phyloP scores from a whole-genome alignment of 92 coral and sea anemone species.

The Hydrozoanthus gracilis region DNA sequence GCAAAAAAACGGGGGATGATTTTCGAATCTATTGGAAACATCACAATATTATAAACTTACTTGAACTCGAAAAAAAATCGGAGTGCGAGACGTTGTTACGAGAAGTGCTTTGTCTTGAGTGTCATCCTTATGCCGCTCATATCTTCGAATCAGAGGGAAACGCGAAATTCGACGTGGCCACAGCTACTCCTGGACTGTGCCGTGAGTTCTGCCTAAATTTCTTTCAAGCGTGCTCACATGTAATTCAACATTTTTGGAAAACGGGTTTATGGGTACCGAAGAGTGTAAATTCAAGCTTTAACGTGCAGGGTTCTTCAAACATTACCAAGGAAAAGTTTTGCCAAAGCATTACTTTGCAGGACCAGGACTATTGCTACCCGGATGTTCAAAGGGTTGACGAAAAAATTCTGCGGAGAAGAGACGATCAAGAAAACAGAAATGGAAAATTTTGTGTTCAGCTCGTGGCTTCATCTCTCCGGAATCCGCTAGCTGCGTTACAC shows the following conservation, averaged over 20 bases:
- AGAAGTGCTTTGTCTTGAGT: constrained; percentile 78
- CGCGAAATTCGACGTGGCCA: constrained; percentile 57
- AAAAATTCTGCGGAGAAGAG: constrained; percentile 52
- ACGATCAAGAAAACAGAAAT: constrained; percentile 54
- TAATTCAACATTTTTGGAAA: constrained; percentile 52
- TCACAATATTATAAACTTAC: constrained; percentile 39
- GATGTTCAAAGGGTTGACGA: constrained; percentile 67
- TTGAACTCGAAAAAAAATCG: constrained; percentile 50
- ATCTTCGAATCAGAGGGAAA: constrained; percentile 89
- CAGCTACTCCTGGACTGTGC: constrained; percentile 90
- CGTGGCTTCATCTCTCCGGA: constrained; percentile 75
- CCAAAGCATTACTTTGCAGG: constrained; percentile 50
- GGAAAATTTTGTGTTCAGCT: constrained; percentile 81
- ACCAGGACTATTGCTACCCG: constrained; percentile 86
- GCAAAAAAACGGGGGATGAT: constrained; percentile 72
- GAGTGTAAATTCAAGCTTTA: background rate
- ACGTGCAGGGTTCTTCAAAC: background rate
- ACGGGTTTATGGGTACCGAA: constrained; percentile 60
- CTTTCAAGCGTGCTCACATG: constrained; percentile 63
- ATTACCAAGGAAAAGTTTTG: constrained; percentile 56
- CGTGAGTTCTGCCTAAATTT: constrained; percentile 59
- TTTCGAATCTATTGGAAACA: constrained; percentile 45
- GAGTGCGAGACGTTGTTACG: constrained; percentile 65
- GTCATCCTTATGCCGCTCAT: constrained; percentile 95
- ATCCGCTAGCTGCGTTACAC: constrained; percentile 86